phyloP scores from a whole-genome alignment of 64 coral and sea anemone genomes.

The Montipora cactus region DNA sequence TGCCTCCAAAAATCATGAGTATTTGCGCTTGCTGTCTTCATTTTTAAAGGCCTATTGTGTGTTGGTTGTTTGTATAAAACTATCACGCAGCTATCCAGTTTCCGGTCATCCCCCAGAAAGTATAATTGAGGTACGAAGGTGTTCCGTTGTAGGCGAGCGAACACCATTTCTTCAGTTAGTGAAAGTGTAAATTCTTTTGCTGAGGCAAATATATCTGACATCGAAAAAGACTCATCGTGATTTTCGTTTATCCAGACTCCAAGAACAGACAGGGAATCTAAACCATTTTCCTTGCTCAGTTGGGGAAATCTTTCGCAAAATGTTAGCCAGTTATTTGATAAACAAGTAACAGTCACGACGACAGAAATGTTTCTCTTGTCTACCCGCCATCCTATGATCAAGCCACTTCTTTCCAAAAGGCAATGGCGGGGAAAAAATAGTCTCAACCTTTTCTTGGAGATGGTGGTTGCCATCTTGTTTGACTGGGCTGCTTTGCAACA shows the following conservation, averaged over 20 bases:
- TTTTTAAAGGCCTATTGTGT: background rate
- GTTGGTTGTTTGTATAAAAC: constrained; percentile 33
- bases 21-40: background rate
- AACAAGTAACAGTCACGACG: background rate
- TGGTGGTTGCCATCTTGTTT: background rate
- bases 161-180: background rate
- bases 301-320: background rate
- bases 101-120: background rate
- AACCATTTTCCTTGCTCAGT: background rate
- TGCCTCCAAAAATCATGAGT: background rate
- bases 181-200: background rate
- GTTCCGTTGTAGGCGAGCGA: background rate
- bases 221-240: background rate
- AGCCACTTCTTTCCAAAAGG: constrained; percentile 9
- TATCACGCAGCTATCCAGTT: background rate
- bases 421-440: constrained; percentile 67
- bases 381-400: constrained; percentile 53
- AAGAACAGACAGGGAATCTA: background rate
- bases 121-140: background rate
- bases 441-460: constrained; percentile 4
- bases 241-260: constrained; percentile 54
- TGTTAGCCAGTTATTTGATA: background rate
- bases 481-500: background rate
- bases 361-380: background rate
- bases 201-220: background rate